phyloP scores from a whole-genome alignment of 2,113 vertebrate species.

The Psettodes erumei region DNA sequence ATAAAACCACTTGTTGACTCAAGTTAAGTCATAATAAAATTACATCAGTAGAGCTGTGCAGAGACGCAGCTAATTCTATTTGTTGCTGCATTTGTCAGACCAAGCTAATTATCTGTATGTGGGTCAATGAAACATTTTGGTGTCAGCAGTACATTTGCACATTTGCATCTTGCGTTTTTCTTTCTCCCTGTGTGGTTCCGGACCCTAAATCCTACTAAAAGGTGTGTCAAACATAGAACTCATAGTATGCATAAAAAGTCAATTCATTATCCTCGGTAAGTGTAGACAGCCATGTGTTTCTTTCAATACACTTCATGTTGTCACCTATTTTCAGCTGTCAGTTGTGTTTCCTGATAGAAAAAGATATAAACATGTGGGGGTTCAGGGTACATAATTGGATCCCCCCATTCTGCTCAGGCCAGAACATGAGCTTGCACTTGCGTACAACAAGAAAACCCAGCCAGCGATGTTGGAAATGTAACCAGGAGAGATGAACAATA shows the following conservation, averaged over 20 bases:
- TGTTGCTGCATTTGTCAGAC: conserved; percentile 5
- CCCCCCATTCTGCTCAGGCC: not conserved
- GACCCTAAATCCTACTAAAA: not conserved
- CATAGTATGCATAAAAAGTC: too few relatives aligned
- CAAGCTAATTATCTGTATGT: conserved; percentile 14
- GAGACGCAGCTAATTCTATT: conserved; percentile 4
- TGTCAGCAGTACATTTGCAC: conserved; percentile 10
- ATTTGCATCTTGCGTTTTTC: too few relatives aligned
- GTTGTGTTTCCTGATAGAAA: conserved; percentile 12
- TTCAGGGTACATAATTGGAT: conserved; percentile 7
- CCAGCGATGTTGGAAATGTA: conserved; percentile 1
- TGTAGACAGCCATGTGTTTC: conserved; percentile 1
- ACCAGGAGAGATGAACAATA: not conserved
- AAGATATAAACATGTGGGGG: not conserved
- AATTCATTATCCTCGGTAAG: not conserved
- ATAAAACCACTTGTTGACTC: not conserved
- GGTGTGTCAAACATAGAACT: not conserved
- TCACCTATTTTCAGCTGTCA: not conserved
- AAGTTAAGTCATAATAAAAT: not conserved
- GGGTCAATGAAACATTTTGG: conserved; percentile 12
- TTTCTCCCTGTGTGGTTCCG: not conserved
- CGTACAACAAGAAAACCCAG: conserved; percentile 2
- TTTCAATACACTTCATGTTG: not conserved
- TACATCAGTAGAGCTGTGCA: not conserved
- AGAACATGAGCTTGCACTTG: conserved; percentile 12